Conservation (phyloP, 2,113 vertebrate species). For the Seriola quinqueradiata region DNA sequence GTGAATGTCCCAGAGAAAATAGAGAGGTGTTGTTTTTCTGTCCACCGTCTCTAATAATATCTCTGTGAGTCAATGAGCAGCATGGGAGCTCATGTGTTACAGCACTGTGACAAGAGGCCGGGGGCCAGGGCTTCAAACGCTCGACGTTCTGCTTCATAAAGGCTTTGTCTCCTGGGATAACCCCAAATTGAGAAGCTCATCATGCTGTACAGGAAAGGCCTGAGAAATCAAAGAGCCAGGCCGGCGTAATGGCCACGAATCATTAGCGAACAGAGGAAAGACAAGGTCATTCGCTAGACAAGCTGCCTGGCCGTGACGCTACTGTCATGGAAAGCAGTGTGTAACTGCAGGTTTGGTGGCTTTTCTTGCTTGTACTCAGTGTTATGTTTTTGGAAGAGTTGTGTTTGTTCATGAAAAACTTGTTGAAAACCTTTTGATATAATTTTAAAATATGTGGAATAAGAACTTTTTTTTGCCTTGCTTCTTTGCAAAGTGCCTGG, state of each 20-base stretch:
- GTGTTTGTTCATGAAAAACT: neutral
- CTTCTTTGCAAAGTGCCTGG: neutral
- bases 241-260: constrained; percentile 79
- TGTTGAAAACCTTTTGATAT: neutral
- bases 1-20: constrained; percentile 44
- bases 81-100: constrained; percentile 62
- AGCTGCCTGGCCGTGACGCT: constrained; percentile 45
- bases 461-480: neutral
- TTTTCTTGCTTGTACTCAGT: neutral
- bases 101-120: constrained; percentile 38
- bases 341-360: neutral
- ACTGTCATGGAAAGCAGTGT: constrained; percentile 6
- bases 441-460: neutral
- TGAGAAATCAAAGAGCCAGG: constrained; percentile 85
- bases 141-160: constrained; percentile 78
- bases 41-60: constrained; percentile 63
- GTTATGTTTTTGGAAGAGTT: neutral
- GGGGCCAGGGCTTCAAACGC: constrained; percentile 75
- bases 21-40: constrained; percentile 48
- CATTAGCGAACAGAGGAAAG: constrained; percentile 74
- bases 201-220: constrained; percentile 83
- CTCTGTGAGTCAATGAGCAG: constrained; percentile 51
- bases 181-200: constrained; percentile 85
- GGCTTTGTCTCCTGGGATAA: constrained; percentile 82
- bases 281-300: constrained; percentile 72